These are phyloP conservation scores for Heliconius hortense DNA, from an alignment of 2,888 invertebrate species.

Conservation along the genomic window DNA sequence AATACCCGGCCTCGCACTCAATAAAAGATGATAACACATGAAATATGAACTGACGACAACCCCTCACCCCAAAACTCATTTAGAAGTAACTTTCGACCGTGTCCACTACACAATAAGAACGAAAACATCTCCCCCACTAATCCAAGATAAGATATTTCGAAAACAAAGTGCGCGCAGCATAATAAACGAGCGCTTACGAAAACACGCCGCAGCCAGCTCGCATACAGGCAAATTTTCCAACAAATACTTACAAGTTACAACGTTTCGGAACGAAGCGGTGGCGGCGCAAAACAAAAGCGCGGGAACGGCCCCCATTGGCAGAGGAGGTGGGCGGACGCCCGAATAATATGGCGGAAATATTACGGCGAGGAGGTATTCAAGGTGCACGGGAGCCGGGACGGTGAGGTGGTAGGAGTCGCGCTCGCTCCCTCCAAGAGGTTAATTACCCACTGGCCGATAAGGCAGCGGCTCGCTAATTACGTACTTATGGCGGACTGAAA, in stretches of 20 bases:
- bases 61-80: slow-evolving; percentile 54
- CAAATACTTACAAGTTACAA: slow-evolving; percentile 74
- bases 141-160: slow-evolving; percentile 57
- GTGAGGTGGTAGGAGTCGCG: slow-evolving; percentile 46
- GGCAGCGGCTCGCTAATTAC: slow-evolving; percentile 82
- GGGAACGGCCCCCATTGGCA: slow-evolving; percentile 76
- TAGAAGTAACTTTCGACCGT: slow-evolving; percentile 47
- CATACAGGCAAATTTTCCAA: slow-evolving; percentile 78
- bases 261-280: slow-evolving; percentile 74
- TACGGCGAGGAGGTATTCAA: slow-evolving; percentile 79
- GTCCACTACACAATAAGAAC: slow-evolving; percentile 42
- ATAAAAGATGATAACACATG: slow-evolving; percentile 82
- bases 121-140: slow-evolving; percentile 38
- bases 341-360: slow-evolving; percentile 82
- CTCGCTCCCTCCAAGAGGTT: slow-evolving; percentile 70
- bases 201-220: slow-evolving; percentile 72
- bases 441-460: slow-evolving; percentile 81
- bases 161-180: slow-evolving; percentile 55
- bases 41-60: slow-evolving; percentile 79
- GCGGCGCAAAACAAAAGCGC: slow-evolving; percentile 80
- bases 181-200: slow-evolving; percentile 73
- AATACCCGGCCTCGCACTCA: slow-evolving; percentile 79
- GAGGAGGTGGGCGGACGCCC: slow-evolving; percentile 78
- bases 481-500: slow-evolving; percentile 82
- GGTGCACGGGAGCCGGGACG: slow-evolving; percentile 64